Evolutionary conservation across 2,888 invertebrate genomes (phyloP).

Genomic region (Fragum fragum): DNA sequence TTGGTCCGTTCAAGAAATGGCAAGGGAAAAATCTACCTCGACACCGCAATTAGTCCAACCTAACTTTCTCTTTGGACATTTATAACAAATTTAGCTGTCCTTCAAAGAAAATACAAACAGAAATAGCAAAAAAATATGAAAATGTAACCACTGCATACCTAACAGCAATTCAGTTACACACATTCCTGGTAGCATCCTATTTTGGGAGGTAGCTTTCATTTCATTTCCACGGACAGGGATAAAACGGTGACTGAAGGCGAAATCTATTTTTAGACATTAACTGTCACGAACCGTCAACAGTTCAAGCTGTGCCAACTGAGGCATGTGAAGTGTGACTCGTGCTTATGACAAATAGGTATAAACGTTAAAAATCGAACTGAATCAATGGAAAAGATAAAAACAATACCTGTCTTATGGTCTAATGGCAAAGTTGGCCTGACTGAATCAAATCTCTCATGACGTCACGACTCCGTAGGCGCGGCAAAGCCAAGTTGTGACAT

Average conservation of each 20-base stretch:
- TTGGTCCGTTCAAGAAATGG: too few species aligned
- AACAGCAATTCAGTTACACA: neutral
- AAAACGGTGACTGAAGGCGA: neutral
- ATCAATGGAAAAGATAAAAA: too few species aligned
- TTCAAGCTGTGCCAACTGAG: neutral
- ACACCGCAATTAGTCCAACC: neutral
- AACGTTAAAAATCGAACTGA: too few species aligned
- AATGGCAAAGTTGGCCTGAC: too few species aligned
- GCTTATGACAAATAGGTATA: too few species aligned
- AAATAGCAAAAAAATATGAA: neutral
- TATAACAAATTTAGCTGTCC: neutral
- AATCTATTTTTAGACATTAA: conserved; percentile 45
- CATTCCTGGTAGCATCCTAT: neutral
- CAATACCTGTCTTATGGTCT: too few species aligned
- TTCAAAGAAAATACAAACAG: neutral
- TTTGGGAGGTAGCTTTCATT: neutral
- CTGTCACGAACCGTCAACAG: conserved; percentile 38
- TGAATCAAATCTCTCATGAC: too few species aligned
- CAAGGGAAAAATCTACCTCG: neutral
- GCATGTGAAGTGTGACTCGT: neutral
- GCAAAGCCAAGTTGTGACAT: conserved; percentile 41
- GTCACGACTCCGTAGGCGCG: conserved; percentile 33
- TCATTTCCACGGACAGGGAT: neutral
- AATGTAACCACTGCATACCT: neutral
- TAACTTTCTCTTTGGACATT: neutral